A percentile compares a stretch with the other conserved stretches of the same genome.
These are phyloP conservation scores for Nothobranchius kuhntae DNA, from an alignment of 2,113 vertebrate species.

Conservation along the genomic window DNA sequence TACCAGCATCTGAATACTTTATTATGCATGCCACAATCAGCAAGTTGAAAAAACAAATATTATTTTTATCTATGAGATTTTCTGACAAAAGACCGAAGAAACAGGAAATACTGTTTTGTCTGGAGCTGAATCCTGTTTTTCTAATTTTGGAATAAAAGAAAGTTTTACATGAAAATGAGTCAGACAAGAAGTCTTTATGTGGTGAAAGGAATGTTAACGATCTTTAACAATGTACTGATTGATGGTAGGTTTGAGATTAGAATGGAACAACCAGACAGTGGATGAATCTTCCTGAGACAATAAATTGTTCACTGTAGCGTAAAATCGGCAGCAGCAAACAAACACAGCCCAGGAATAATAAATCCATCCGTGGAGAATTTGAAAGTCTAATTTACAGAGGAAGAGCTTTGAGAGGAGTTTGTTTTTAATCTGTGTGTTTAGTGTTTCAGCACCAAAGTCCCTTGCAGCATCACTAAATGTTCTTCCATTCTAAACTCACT, in stretches of 20 bases:
- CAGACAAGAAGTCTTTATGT: no score
- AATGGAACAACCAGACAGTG: slow-evolving; percentile 32
- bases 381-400: not conserved
- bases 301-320: slow-evolving; percentile 12
- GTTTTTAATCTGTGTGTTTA: no score
- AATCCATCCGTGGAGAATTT: not conserved
- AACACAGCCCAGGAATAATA: slow-evolving; percentile 2
- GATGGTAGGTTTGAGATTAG: not conserved
- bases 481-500: no score
- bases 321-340: slow-evolving; percentile 15
- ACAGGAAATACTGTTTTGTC: not conserved
- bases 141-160: not conserved
- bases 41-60: no score
- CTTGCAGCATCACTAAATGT: no score
- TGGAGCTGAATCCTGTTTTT: not conserved
- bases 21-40: no score
- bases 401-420: not conserved
- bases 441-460: no score
- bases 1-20: no score
- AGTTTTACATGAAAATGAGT: no score
- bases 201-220: no score
- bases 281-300: slow-evolving; percentile 17
- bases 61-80: not conserved
- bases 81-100: no score
- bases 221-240: no score